Evolutionary conservation across 2,888 invertebrate species (phyloP), one percentile per base, ranked within the genome.

Genomic region (Lasioglossum malachurum): DNA sequence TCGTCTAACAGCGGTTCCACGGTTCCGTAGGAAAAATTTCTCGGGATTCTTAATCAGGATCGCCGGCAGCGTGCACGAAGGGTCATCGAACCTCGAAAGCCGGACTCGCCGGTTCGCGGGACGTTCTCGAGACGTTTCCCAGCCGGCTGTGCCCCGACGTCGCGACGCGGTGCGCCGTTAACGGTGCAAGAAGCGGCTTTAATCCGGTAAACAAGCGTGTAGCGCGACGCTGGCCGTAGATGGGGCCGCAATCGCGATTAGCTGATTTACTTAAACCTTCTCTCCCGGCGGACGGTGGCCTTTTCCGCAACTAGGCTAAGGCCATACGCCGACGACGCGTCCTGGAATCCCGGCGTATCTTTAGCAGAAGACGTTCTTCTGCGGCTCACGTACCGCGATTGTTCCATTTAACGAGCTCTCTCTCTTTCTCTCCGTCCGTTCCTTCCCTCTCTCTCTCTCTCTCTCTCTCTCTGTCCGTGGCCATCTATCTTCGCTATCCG

Each of bases 251-350:
- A 44, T 72, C 67, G 74, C 74, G 85, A 88, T 88, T 88, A 88
- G 82, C 74, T 69, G 82, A 87, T 87, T 88, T 85, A 85, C 82
- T 87, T 78, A 69, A 80, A 76, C 53, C 71, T 46, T 27, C 81
- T 60, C 60, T 53, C 53, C 53, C 35, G 53, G 60, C 57, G 64
- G 60, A 79, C 64, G 57, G 67, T n/a, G 78, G 78, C 78, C 82
- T 88, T 87, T 88, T 76, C 85, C 78, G 74, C 85, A 87, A 88
- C 87, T 88, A 87, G 87, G 88, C 88, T 87, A 88, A 88, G 88
- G 88, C 85, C 88, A 74, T 80, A 73, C 87, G 73, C 31, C 77
- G 82, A 31, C 75, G 80, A 78, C 78, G 81, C 86, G 87, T 87
- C 79, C 86, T 87, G 87, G 87, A 88, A 88, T 83, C 71, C 69